Evolutionary conservation across 2,113 vertebrate genomes (phyloP), one percentile per base, ranked within the genome.

Genomic region (Mus pahari): DNA sequence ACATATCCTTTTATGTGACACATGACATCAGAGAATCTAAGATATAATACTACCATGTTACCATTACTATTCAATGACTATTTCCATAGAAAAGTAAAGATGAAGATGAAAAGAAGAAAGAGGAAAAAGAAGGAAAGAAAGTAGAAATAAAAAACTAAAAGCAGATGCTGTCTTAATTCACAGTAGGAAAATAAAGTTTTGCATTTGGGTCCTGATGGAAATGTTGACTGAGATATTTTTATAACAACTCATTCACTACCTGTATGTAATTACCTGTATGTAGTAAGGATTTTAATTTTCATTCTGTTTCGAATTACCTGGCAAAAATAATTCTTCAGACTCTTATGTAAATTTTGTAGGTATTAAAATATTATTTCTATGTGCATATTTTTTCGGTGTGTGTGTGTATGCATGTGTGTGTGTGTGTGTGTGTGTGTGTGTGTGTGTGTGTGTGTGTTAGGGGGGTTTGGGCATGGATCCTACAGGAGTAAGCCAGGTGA

Each of bases 21-120:
- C 6, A 22, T 68, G 19, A 1, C 42, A 53, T 71, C 36, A 62
- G 26, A 66, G 28, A 79, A 89, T 17, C 1, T 75, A 92, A 66
- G 7, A 42, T 53, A 58, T 26, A 73, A 73, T 1, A 16, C 12
- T 17, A 58, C 5, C 0, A 60, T 71, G 81, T 84, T 60, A 93
- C 58, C n/a, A 39, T 0, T 77, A 3, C 16, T 26, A 36, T n/a
- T 31, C 90, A 55, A 60, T 45, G 3, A 74, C 5, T n/a, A 50
- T 83, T 26, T 55, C 17, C 5, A 2, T 22, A 36, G 6, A 66
- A 81, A 88, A 50, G 14, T 36, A 39, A 73, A 16, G 8, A 10
- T 1, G 2, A 4, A 42, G 31, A 31, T 14, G 3, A 60, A 50
- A 8, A 4, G 39, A n/a, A 9, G 3, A 70, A 2, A 7, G 1